Percentiles rank a stretch among this genome's conserved stretches.
These are phyloP conservation scores for Cathartes aura DNA, from an alignment of 2,113 vertebrate genomes.

Conservation along the genomic window DNA sequence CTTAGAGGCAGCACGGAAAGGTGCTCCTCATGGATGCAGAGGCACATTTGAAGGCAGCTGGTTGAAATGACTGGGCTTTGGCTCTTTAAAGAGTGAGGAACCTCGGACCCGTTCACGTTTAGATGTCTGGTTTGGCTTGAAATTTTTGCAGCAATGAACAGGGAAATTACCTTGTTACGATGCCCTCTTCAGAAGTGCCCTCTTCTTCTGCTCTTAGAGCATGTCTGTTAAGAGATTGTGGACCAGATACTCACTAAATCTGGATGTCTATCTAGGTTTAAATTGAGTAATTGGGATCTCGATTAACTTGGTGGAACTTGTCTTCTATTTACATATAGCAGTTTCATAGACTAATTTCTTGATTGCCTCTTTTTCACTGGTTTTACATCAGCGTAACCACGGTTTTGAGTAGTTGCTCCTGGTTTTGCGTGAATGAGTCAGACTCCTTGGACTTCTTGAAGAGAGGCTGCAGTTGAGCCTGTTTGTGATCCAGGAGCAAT, in stretches of 20 bases:
- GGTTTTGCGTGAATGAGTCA: not conserved
- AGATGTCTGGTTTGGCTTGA: not conserved
- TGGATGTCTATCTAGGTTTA: not conserved
- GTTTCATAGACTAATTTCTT: not conserved
- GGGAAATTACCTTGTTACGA: accelerated
- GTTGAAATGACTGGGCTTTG: not conserved
- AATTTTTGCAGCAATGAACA: not conserved
- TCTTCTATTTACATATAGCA: not conserved
- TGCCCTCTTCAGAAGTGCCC: not conserved
- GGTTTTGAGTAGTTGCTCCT: not conserved
- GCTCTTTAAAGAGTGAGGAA: not conserved
- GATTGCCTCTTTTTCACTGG: not conserved
- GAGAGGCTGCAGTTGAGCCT: not conserved
- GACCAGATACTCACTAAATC: not conserved
- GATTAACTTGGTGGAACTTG: not conserved
- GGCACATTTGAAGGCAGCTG: not conserved
- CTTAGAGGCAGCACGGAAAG: not conserved
- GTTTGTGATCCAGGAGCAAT: not conserved
- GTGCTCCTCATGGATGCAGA: not conserved
- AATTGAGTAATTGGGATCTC: not conserved
- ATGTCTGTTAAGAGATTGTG: accelerated
- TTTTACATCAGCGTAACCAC: not conserved
- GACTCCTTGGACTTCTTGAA: not conserved
- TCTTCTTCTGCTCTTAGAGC: not conserved
- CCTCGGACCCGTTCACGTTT: accelerated